Evolutionary conservation across 2,113 vertebrate genomes (phyloP), one percentile per base, ranked within the genome.

Genomic region (Ailuropoda melanoleuca): DNA sequence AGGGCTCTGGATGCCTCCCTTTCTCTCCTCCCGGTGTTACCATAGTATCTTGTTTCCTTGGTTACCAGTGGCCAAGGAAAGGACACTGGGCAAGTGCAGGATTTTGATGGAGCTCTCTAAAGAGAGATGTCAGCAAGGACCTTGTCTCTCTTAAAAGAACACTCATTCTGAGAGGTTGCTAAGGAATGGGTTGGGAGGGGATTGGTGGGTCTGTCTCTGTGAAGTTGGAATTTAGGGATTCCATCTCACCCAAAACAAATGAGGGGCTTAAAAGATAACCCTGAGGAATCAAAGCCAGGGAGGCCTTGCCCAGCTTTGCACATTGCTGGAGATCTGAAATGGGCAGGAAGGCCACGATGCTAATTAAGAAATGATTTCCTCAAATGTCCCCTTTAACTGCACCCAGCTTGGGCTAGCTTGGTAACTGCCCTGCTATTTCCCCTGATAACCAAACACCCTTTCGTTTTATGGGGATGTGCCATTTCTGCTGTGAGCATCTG

Each of bases 11-110:
- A 91, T 77, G 91, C 95, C 64, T 98, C 97, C 78, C 96, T 97
- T 98, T 53, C 70, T 97, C 70, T 98, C 91, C 97, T 98, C 94
- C 92, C 93, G 48, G 85, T 98, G 98, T 99, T 99, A 97, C 98
- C 98, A 99, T 99, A 99, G 99, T 53, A 98, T 98, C 98, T 97
- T 4, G 99, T 99, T 99, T 98, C 99, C 99, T 97, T 99, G 99
- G 99, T 98, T 98, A 99, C 99, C 96, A 14, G 96, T 98, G 98
- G 98, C 98, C 99, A 98, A 98, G 96, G 98, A 98, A 98, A 95
- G 98, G 98, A 98, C 98, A 98, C 77, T 90, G 92, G 95, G 98
- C 95, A 97, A 98, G 95, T 97, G 97, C 97, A 72, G 94, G 98
- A 97, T 60, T 96, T 93, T 97, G 97, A 95, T 97, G 96, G 95